Evolutionary conservation across 2,888 invertebrate genomes (phyloP), one percentile per base, ranked within the genome.

Genomic region (Acrocera orbiculus): DNA sequence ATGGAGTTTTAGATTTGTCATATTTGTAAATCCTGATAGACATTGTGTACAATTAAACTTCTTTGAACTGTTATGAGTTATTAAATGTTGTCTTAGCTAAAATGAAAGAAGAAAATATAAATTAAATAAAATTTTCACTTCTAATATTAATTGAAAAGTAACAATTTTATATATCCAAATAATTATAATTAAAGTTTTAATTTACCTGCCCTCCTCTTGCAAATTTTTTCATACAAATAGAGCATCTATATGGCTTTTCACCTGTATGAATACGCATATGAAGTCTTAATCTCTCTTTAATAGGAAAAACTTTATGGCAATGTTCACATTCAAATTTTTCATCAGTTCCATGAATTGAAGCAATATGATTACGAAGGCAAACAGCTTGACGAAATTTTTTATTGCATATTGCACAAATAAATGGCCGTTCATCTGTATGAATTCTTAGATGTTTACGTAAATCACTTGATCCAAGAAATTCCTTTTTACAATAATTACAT

Each of bases 261-360:
- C 76, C 76, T 0, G 75, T 71, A 53, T 86, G 86, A 11, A 70
- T 67, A 7, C 76, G 64, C 46, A 81, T 63, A 54, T 86, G 86
- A 32, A 77, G 56, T 42, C 73, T 67, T 34, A 85, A 59, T 22
- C 80, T 69, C 48, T 81, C 79, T 54, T 83, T 77, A 10, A 79
- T 61, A 1, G 77, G 70, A 52, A 85, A 86, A 20, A 70, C 67
- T 51, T 79, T 80, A 31, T 73, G 67, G 53, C 86, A 86, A 43
- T 76, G 69, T 46, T 72, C 63, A 52, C 86, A 86, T 30, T 71
- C 64, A 53, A 69, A 80, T 16, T 70, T 47, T 5, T 51, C 50
- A 24, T 52, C 48, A 10, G 47, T 51, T 33, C 51, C 52, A 40
- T 61, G 61, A 4, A 53, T 53, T 22, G 54, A 51, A 26, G 52